A percentile compares a stretch with the other conserved stretches of the same genome.
Evolutionary conservation across 2,113 vertebrate genomes (phyloP).

Genomic region (Epinephelus cyanopodus): DNA sequence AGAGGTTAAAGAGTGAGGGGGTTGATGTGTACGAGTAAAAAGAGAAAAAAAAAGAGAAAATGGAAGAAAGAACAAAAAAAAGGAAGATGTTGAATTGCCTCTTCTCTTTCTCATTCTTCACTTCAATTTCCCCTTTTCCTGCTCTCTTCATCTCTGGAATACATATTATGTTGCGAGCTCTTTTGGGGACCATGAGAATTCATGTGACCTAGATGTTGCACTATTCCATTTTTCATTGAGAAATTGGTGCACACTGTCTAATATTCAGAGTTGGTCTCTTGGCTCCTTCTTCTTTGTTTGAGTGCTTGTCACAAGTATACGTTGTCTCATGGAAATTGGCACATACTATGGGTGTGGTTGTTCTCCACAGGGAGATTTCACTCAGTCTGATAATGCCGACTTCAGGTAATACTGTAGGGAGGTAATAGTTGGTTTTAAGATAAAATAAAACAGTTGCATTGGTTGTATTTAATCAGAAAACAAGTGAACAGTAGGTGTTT

Average conservation of each 20-base stretch:
- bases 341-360: not conserved
- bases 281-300: slow-evolving; percentile 22
- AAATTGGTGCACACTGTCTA: slow-evolving; percentile 9
- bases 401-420: not conserved
- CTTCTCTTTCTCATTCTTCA: not conserved
- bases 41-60: not conserved
- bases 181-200: slow-evolving; percentile 26
- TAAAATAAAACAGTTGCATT: too few species aligned
- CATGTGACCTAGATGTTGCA: slow-evolving; percentile 33
- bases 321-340: slow-evolving; percentile 1
- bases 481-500: too few species aligned
- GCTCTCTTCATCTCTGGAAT: slow-evolving; percentile 1
- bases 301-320: slow-evolving; percentile 4
- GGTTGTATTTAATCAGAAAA: too few species aligned
- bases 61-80: too few species aligned
- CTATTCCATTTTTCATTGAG: slow-evolving; percentile 18
- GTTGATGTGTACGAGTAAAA: not conserved
- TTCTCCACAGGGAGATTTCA: not conserved
- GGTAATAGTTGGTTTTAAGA: not conserved
- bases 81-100: not conserved
- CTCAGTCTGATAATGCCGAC: not conserved
- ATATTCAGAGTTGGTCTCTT: slow-evolving; percentile 7
- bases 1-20: not conserved
- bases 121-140: not conserved
- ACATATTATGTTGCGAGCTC: slow-evolving; percentile 9